phyloP scores from a whole-genome alignment of 2,888 invertebrate species.

The Iselma pallidipennis region DNA sequence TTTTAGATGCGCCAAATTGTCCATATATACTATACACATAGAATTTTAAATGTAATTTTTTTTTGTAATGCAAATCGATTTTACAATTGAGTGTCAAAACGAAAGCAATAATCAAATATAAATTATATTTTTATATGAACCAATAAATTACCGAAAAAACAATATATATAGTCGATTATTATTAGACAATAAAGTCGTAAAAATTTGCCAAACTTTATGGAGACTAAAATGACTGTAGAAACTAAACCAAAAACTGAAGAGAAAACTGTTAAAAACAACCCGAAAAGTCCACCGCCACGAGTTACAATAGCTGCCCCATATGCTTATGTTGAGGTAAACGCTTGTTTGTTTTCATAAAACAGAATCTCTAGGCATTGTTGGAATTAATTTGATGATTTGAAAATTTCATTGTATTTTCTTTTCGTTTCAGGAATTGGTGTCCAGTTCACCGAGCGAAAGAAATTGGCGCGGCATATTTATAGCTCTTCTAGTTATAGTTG shows the following conservation, averaged over 20 bases:
- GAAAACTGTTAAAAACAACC: slow-evolving; percentile 32
- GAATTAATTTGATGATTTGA: too few species aligned
- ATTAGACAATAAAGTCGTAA: slow-evolving; percentile 14
- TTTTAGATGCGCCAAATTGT: neutral
- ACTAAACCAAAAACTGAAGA: slow-evolving; percentile 27
- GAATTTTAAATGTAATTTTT: neutral
- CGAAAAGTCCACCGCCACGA: slow-evolving; percentile 43
- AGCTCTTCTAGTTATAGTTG: slow-evolving; percentile 86
- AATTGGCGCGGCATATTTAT: slow-evolving; percentile 96
- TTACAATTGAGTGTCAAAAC: slow-evolving; percentile 3
- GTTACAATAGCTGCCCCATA: slow-evolving; percentile 51
- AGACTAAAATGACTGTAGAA: slow-evolving; percentile 34
- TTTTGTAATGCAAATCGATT: neutral
- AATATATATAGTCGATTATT: slow-evolving; percentile 11
- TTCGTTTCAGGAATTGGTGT: slow-evolving; percentile 80
- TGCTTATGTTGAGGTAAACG: slow-evolving; percentile 52
- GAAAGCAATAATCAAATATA: slow-evolving; percentile 4
- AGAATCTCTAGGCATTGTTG: too few species aligned
- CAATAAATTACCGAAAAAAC: too few species aligned
- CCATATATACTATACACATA: too few species aligned
- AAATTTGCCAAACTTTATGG: neutral
- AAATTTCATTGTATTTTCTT: slow-evolving; percentile 13
- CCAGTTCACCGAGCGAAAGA: slow-evolving; percentile 81
- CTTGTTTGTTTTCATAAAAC: neutral
- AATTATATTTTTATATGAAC: slow-evolving; percentile 21